Base-by-base conservation (phyloP, 2,113 vertebrate genomes). In the Bolborhynchus lineola region DNA sequence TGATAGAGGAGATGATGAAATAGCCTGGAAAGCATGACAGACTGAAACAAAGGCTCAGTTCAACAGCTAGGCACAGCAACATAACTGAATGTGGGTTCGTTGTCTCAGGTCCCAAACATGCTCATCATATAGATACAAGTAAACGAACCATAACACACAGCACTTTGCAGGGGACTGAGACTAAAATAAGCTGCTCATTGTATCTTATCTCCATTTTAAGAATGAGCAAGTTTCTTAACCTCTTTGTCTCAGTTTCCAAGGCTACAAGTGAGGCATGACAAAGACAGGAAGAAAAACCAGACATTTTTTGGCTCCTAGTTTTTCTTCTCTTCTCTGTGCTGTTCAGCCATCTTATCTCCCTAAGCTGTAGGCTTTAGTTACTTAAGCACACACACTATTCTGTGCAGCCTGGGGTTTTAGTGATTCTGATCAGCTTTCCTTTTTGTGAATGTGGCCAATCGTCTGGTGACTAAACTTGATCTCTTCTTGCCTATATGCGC, bases 241-340 rank as follows among this genome's bases (percentile, higher is more conserved):
- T 94, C 92, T 95, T 94, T 96, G 95, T 96, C 82, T 96, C 88
- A 44, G 93, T 96, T 96, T 86, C 95, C 95, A 95, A 94, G 95
- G 93, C 90, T 96, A 95, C 95, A 94, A 96, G 92, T 49, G 44
- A 96, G 76, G 86, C 92, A 94, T 53, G 78, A 95, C 82, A 96
- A 96, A 96, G 57, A 60, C 95, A 95, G 92, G 93, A 96, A 97
- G 86, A 97, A 94, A 96, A 95, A 13, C n/a, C 68, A 92, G 64
- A 86, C 78, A 82, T 92, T 74, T 94, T 94, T 88, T 84, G 80
- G 76, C 88, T 94, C 41, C n/a, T 24, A 42, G 37, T 29, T 39
- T 63, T 19, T 37, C 21, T 19, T 26, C 44, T 64, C 3, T 39
- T 18, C 20, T 28, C 86, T 71, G 55, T 68, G 23, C 70, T 80